Base-by-base conservation (phyloP, 2,797 vertebrate genomes). In the Typhlichthys eigenmanni region DNA sequence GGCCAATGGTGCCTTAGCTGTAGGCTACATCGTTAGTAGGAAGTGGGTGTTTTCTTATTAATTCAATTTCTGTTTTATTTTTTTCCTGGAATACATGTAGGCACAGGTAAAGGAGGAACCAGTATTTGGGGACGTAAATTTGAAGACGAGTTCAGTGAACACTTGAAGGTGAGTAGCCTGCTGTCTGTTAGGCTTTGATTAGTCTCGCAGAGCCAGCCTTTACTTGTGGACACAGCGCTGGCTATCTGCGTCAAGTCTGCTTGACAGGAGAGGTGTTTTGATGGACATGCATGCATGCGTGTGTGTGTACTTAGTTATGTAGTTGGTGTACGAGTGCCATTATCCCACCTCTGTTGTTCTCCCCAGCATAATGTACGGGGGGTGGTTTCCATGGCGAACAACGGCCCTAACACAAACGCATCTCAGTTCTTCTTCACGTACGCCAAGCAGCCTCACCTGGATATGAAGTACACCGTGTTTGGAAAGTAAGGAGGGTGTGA, bases 401-500 rank as follows among this genome's bases (percentile, higher is more conserved):
- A 94, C 6, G 98, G 98, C 14, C 95, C 97, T 0, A 97, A 98
- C 84, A 98, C 95, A 10, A 99, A 98, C 47, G 95, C 93, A 34
- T 98, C 96, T 0, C 98, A 99, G 82, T 99, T 98, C 87, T 99
- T 94, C 90, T 95, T 99, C 88, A 98, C 96, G 0, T 99, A 98
- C 0, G 96, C 94, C 72, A 99, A 99, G 81, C 97, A 99, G 77
- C 96, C 96, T 0, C 97, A 98, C 65, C 88, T 99, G 72, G 98
- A 99, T 83, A 99, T 99, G 98, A 99, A 98, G 85, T 99, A 99
- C 77, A 99, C 96, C 0, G 94, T 96, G 60, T 98, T 99, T 92
- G 96, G 97, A 84, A 99, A 98, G 90, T 91, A 87, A 0, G 89
- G n/a, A 12, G 4, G 12, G 52, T 8, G 13, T 13, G 13, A 19